These are phyloP conservation scores for Eurosta solidaginis DNA, from an alignment of 1,140 invertebrate species.

Conservation along the genomic window DNA sequence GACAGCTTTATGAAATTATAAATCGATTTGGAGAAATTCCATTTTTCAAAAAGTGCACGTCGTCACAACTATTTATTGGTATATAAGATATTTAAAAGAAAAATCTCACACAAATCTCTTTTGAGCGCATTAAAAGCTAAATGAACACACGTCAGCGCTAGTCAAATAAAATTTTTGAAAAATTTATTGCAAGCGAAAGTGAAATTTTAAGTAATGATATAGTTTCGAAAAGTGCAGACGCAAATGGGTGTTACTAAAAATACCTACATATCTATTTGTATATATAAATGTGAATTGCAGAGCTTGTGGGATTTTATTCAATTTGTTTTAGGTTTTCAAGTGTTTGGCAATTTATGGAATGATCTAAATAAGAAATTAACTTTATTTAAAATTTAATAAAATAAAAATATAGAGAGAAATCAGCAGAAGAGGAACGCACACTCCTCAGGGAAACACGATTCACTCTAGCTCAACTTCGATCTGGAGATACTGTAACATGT, in stretches of 20 bases:
- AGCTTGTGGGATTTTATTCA: no score
- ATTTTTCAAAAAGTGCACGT: background rate
- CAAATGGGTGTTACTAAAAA: conserved; percentile 7
- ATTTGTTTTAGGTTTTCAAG: no score
- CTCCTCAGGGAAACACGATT: no score
- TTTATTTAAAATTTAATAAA: no score
- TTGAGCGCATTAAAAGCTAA: background rate
- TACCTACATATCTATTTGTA: background rate
- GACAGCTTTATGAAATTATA: background rate
- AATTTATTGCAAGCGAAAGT: conserved; percentile 26
- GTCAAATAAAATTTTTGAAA: background rate
- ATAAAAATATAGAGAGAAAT: no score
- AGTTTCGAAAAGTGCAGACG: background rate
- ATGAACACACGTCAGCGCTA: background rate
- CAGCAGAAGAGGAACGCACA: no score
- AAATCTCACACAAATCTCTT: background rate
- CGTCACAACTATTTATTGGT: background rate
- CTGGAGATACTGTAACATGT: no score
- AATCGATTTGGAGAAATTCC: background rate
- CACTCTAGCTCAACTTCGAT: no score
- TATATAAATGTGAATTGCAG: background rate
- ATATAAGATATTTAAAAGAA: background rate
- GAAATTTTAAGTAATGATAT: background rate
- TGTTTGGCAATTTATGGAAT: no score
- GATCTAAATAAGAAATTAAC: no score